phyloP scores from a whole-genome alignment of 2,113 vertebrate genomes.

The Pluvianellus socialis region DNA sequence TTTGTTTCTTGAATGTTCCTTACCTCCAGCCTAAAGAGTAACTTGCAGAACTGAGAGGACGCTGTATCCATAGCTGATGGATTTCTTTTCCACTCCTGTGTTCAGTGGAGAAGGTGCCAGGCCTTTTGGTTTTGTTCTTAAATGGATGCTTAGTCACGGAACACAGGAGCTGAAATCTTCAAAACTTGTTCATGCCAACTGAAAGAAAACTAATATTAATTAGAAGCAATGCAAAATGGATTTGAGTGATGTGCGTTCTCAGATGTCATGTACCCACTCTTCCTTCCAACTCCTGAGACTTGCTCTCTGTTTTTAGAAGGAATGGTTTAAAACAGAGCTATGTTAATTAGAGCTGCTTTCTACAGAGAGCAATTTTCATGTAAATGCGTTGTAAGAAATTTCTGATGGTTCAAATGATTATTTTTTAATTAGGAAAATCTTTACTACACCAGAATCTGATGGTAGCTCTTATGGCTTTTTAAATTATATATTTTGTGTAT shows the following conservation, averaged over 20 bases:
- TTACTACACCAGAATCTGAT: neutral
- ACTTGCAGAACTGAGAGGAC: neutral
- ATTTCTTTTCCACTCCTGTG: neutral
- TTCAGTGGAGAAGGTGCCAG: neutral
- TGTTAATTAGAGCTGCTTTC: neutral
- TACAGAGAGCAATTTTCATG: neutral
- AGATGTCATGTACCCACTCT: neutral
- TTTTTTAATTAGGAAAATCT: slow-evolving; percentile 41
- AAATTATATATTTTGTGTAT: neutral
- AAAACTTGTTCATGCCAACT: neutral
- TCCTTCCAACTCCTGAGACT: neutral
- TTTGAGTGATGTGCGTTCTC: neutral
- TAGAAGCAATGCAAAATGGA: neutral
- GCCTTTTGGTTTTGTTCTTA: neutral
- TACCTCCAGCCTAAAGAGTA: neutral
- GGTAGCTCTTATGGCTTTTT: neutral
- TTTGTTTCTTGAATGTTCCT: neutral
- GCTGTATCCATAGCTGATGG: neutral
- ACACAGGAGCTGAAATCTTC: neutral
- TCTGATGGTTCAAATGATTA: slow-evolving; percentile 13
- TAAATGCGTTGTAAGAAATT: neutral
- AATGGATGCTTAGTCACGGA: neutral
- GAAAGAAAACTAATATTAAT: neutral
- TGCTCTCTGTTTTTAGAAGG: neutral
- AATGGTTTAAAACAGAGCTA: neutral